These are phyloP conservation scores for Hyperoodon ampullatus DNA, from an alignment of 2,113 vertebrate genomes.

Conservation along the genomic window DNA sequence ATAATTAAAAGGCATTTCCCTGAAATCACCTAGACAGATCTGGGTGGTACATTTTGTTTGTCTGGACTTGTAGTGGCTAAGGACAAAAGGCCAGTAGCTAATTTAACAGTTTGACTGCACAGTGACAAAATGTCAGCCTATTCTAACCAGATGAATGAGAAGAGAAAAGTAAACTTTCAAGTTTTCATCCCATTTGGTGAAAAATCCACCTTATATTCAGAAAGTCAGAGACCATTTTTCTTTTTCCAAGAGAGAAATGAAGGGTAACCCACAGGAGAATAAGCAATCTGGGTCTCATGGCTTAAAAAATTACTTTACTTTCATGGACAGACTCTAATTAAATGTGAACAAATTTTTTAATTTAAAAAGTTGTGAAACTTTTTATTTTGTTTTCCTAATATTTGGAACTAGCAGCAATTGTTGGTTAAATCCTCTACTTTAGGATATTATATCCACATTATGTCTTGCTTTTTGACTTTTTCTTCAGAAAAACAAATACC, in stretches of 20 bases:
- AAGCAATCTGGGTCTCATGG: not conserved
- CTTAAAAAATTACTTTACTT: slow-evolving; percentile 18
- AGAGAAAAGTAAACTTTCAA: slow-evolving; percentile 4
- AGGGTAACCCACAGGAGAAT: not conserved
- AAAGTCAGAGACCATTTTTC: slow-evolving; percentile 32
- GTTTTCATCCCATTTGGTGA: not conserved
- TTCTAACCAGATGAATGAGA: not conserved
- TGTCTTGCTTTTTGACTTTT: not conserved
- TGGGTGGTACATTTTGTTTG: not conserved
- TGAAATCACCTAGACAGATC: not conserved
- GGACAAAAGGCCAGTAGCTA: not conserved
- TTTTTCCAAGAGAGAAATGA: slow-evolving; percentile 20
- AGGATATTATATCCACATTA: not conserved
- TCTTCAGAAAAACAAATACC: not conserved
- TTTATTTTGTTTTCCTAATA: not conserved
- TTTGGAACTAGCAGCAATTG: not conserved
- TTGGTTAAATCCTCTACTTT: slow-evolving; percentile 12
- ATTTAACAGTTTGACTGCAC: not conserved
- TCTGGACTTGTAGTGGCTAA: not conserved
- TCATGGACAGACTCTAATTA: slow-evolving; percentile 19
- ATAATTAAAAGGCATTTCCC: not conserved
- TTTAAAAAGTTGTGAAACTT: slow-evolving; percentile 21
- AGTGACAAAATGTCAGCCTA: not conserved
- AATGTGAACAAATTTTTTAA: not conserved
- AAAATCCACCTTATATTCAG: slow-evolving; percentile 44